These are phyloP conservation scores for Psittacara wagleri DNA, from an alignment of 2,113 vertebrate genomes.

Conservation along the genomic window DNA sequence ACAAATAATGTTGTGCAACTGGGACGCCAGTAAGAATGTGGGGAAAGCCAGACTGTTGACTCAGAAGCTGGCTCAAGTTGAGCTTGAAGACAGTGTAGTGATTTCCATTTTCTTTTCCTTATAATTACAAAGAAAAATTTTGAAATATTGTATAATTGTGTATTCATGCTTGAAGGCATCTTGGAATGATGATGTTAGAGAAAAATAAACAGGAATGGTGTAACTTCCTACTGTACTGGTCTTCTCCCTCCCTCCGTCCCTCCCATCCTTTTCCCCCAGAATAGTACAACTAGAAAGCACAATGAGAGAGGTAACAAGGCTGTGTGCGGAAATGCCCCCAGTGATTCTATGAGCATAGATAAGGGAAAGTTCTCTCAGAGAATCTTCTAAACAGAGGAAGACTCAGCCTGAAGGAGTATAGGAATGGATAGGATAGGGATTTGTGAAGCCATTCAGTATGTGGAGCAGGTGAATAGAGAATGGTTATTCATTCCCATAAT, in stretches of 20 bases:
- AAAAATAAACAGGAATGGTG: neutral
- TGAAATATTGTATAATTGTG: neutral
- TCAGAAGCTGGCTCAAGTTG: neutral
- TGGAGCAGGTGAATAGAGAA: neutral
- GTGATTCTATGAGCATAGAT: neutral
- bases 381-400: neutral
- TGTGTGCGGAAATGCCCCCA: too few relatives aligned
- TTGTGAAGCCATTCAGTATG: neutral
- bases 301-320: neutral
- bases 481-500: neutral
- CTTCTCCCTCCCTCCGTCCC: neutral
- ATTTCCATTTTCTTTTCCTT: neutral
- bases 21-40: neutral
- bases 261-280: neutral
- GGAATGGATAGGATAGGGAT: neutral
- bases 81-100: neutral
- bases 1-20: neutral
- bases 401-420: neutral
- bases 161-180: neutral
- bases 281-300: neutral
- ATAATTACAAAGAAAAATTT: neutral
- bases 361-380: neutral
- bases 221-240: neutral
- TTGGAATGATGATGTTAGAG: neutral
- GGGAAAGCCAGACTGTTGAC: neutral